Conservation (phyloP, 2,888 invertebrate species). For the Tetrapedia diversipes region DNA sequence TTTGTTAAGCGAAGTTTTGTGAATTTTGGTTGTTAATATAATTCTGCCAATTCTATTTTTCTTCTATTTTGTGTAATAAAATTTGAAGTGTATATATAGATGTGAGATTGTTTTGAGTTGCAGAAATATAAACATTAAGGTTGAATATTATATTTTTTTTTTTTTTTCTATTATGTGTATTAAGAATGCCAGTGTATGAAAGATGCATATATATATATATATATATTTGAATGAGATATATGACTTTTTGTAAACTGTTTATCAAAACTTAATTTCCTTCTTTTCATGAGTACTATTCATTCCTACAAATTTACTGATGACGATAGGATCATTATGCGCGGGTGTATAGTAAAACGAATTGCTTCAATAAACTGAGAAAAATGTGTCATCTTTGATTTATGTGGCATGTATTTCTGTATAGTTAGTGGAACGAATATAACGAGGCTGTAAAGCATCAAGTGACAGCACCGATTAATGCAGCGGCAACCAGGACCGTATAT, state of each 20-base stretch:
- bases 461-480: no score
- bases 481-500: no score
- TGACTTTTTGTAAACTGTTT: slow-evolving; percentile 12
- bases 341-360: slow-evolving; percentile 42
- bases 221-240: slow-evolving; percentile 33
- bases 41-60: slow-evolving; percentile 25
- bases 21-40: slow-evolving; percentile 8
- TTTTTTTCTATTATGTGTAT: no score
- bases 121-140: slow-evolving; percentile 38
- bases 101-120: slow-evolving; percentile 27
- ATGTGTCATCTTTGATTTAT: slow-evolving; percentile 40
- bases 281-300: slow-evolving; percentile 9
- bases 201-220: no score
- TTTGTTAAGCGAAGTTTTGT: slow-evolving; percentile 12
- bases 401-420: slow-evolving; percentile 51
- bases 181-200: slow-evolving; percentile 3
- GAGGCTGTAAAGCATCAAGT: no score
- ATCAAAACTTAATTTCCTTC: slow-evolving; percentile 12
- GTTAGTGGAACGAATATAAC: no score
- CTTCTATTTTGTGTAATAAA: slow-evolving; percentile 3
- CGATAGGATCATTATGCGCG: slow-evolving; percentile 30
- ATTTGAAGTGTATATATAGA: slow-evolving; percentile 24
- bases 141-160: slow-evolving; percentile 27
- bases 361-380: slow-evolving; percentile 43
- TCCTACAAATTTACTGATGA: slow-evolving; percentile 13